A percentile compares a stretch with the other conserved stretches of the same genome.
phyloP scores from a whole-genome alignment of 2,888 invertebrate species.

The Pachliopta kotzebuea region DNA sequence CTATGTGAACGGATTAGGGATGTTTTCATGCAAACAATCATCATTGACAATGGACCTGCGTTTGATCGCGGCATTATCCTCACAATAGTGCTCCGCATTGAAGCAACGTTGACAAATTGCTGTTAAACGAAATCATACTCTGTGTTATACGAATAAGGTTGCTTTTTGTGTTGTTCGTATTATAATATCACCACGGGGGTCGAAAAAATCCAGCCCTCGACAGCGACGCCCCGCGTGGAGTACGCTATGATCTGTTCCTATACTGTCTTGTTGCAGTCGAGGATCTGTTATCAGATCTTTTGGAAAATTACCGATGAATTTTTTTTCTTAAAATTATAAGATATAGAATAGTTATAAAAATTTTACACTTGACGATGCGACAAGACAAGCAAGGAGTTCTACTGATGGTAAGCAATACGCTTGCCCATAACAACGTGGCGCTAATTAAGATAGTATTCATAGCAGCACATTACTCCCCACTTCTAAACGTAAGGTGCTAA shows the following conservation, averaged over 20 bases:
- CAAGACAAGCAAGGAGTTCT: too few relatives aligned
- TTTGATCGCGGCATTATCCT: constrained; percentile 77
- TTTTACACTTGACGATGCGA: too few relatives aligned
- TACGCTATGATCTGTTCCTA: constrained; percentile 77
- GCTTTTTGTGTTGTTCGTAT: constrained; percentile 39
- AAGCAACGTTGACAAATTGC: constrained; percentile 66
- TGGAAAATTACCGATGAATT: not conserved
- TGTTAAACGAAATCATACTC: constrained; percentile 42
- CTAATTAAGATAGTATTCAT: too few relatives aligned
- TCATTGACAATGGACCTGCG: constrained; percentile 63
- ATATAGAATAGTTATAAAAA: too few relatives aligned
- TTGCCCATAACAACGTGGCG: too few relatives aligned
- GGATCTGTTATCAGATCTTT: constrained; percentile 11
- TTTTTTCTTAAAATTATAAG: too few relatives aligned
- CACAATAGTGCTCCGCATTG: constrained; percentile 75
- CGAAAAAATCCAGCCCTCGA: constrained; percentile 70
- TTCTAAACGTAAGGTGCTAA: too few relatives aligned
- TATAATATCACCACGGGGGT: constrained; percentile 73
- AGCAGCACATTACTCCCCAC: too few relatives aligned
- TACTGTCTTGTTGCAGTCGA: constrained; percentile 54
- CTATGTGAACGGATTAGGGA: constrained; percentile 35
- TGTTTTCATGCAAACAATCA: constrained; percentile 31
- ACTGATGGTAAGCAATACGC: too few relatives aligned
- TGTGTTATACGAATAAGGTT: constrained; percentile 45
- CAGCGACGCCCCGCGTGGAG: constrained; percentile 76